A percentile compares a stretch with the other conserved stretches of the same genome.
phyloP scores from a whole-genome alignment of 2,888 invertebrate genomes.

The Hipparchia sbordonii region DNA sequence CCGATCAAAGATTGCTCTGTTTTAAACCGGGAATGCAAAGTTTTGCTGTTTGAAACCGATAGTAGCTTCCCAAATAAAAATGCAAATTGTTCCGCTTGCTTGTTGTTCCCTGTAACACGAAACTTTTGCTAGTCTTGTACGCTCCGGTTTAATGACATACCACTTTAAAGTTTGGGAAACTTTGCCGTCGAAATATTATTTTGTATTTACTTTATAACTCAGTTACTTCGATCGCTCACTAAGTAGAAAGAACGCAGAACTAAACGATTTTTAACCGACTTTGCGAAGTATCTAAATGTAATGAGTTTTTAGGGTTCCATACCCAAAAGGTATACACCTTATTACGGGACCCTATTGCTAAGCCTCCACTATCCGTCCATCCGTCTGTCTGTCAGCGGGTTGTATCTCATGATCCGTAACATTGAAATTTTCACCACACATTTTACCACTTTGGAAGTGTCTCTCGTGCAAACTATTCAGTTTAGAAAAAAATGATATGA shows the following conservation, averaged over 20 bases:
- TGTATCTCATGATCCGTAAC: no score
- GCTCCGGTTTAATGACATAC: constrained; percentile 43
- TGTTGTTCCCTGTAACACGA: constrained; percentile 47
- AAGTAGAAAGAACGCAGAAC: not conserved
- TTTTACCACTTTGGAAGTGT: no score
- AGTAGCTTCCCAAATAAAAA: constrained; percentile 69
- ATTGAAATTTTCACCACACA: no score
- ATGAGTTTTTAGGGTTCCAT: no score
- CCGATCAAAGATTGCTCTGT: constrained; percentile 75
- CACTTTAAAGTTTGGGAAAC: constrained; percentile 36
- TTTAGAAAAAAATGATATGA: no score
- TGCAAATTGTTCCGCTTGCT: constrained; percentile 67
- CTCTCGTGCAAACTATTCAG: no score
- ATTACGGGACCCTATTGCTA: no score
- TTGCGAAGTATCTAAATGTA: no score
- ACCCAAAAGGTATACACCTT: no score
- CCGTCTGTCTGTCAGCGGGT: no score
- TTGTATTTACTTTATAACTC: constrained; percentile 27
- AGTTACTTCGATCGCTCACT: constrained; percentile 7
- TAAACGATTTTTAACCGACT: not conserved
- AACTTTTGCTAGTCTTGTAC: constrained; percentile 53
- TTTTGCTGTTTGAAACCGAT: constrained; percentile 65
- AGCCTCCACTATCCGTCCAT: no score
- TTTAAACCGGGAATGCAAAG: constrained; percentile 67
- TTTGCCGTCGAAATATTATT: constrained; percentile 32